Base-by-base conservation (phyloP, 2,113 vertebrate genomes). In the Salvelinus alpinus region DNA sequence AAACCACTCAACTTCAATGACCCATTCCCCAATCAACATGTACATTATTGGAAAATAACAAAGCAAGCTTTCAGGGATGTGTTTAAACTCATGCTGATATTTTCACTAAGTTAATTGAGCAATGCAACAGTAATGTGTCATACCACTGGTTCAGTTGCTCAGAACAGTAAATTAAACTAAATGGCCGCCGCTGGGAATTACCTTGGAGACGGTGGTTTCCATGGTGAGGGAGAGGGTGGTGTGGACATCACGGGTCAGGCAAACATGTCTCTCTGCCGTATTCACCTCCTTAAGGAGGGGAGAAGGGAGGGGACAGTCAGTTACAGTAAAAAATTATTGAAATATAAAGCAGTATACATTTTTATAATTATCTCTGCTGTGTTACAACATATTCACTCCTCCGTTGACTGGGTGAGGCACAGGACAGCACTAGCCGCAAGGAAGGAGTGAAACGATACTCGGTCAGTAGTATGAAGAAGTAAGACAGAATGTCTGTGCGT, bases 201-300 rank as follows among this genome's bases (percentile, higher is more conserved):
- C 98, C 96, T 97, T 99, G 82, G 96, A 96, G 80, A 98, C 25
- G 1, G 94, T 90, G 1, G 91, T 92, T 78, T 97, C 96, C 80
- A 95, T 91, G 86, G 92, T 95, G 70, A 98, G 92, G 5, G 94
- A 91, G 82, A 98, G 85, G 27, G 87, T 93, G 76, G 95, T 95
- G 82, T 95, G 92, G 78, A 96, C 38, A 62, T 99, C 97, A 80
- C 98, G 92, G 78, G 96, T 86, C 90, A 99, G 92, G 85, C 98
- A 99, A 66, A 96, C 16, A 0, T 96, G 95, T 85, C 95, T 80
- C 85, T 99, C 97, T 76, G 90, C 89, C 51, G 92, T 94, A 88
- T 95, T 95, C 85, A 98, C 89, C 74, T 94, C 90, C 98, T 99
- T 70, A 11, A 51, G 34, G 4, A 76, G 78, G n/a, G 20, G 12